These are phyloP conservation scores for Poeciliopsis occidentalis DNA, from an alignment of 2,113 vertebrate genomes.

Conservation along the genomic window DNA sequence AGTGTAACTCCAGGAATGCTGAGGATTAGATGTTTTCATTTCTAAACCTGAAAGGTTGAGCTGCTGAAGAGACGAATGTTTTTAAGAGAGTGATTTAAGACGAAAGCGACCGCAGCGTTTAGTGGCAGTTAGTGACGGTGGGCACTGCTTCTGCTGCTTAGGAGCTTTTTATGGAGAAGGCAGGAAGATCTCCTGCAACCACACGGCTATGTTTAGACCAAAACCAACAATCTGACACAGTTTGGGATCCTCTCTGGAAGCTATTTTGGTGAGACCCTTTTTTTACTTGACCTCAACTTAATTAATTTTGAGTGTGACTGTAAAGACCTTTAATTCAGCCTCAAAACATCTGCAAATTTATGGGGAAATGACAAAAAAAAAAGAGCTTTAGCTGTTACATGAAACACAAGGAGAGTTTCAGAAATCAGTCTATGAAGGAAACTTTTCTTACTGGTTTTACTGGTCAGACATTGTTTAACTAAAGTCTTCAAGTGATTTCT, in stretches of 20 bases:
- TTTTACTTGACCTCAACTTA: conserved; percentile 11
- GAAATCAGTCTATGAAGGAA: not conserved
- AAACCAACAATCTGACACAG: conserved; percentile 28
- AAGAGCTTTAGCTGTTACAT: not conserved
- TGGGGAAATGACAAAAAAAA: not conserved
- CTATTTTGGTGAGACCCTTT: conserved; percentile 38
- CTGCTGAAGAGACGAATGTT: not conserved
- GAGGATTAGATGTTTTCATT: too few species aligned
- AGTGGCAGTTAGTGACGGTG: conserved; percentile 21
- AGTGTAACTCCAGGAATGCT: too few species aligned
- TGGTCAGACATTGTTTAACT: not conserved
- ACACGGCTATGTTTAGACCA: conserved; percentile 52
- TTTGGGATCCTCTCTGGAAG: conserved; percentile 45
- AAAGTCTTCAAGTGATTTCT: not conserved
- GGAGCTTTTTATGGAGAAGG: conserved; percentile 38
- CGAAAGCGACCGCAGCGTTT: conserved; percentile 7
- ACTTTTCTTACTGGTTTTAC: not conserved
- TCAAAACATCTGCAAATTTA: not conserved
- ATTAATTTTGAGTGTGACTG: conserved; percentile 27
- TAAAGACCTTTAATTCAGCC: not conserved
- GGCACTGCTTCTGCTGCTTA: conserved; percentile 22
- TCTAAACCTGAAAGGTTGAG: too few species aligned
- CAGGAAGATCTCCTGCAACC: conserved; percentile 43
- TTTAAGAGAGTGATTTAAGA: not conserved
- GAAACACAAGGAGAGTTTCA: not conserved